phyloP scores from a whole-genome alignment of 1,140 invertebrate species.

The Planococcus citri region DNA sequence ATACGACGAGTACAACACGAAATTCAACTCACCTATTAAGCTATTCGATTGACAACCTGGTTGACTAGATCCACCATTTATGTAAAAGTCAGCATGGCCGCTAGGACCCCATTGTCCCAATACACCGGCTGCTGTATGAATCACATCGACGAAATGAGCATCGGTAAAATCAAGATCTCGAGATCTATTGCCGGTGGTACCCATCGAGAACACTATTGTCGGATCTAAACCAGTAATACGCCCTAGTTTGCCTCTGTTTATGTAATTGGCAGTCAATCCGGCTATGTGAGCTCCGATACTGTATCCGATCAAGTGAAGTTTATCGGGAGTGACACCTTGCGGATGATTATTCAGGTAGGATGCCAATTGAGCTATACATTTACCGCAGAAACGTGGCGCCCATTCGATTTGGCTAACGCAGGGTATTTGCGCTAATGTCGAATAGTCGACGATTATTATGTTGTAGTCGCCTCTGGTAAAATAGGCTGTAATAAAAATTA shows the following conservation, averaged over 20 bases:
- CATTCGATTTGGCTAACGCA: conserved; percentile 69
- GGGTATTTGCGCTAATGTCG: conserved; percentile 61
- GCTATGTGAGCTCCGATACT: conserved; percentile 76
- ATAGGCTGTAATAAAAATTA: conserved; percentile 47
- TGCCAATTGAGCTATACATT: conserved; percentile 66
- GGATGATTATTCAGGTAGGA: conserved; percentile 64
- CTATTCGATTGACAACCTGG: conserved; percentile 69
- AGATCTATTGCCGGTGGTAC: conserved; percentile 49
- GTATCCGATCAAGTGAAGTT: conserved; percentile 67
- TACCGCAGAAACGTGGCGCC: conserved; percentile 64
- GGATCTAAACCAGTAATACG: conserved; percentile 72
- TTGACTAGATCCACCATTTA: conserved; percentile 76
- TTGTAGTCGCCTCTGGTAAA: conserved; percentile 68
- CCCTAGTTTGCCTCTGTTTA: conserved; percentile 48
- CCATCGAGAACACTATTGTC: conserved; percentile 65
- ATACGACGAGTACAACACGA: too few species aligned
- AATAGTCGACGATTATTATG: conserved; percentile 76
- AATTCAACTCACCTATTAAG: conserved; percentile 56
- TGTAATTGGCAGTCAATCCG: conserved; percentile 62
- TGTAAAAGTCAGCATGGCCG: conserved; percentile 80
- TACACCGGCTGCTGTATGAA: conserved; percentile 77
- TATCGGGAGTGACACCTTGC: conserved; percentile 52
- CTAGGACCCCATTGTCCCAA: conserved; percentile 72
- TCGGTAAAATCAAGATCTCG: conserved; percentile 71
- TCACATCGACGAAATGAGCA: conserved; percentile 73